phyloP scores from a whole-genome alignment of 30 jellyfish, hydroid and myxozoan genomes.

The Aurelia aurita region DNA sequence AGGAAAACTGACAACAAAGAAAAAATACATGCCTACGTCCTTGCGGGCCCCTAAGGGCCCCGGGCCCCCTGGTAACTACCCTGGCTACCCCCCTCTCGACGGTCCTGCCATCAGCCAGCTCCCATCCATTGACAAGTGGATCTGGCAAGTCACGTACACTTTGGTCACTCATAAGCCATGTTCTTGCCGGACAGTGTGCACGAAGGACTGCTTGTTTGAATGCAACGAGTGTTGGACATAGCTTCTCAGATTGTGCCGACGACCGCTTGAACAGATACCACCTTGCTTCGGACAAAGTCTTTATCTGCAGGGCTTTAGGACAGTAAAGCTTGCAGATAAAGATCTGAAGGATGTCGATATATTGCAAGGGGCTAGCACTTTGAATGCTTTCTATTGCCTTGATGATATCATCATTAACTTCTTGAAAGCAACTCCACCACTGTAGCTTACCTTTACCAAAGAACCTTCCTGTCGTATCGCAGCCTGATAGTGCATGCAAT shows the following conservation, averaged over 20 bases:
- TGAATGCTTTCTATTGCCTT: background rate
- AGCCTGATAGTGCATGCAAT: too few relatives aligned
- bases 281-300: background rate
- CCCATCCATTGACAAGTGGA: constrained; percentile 6
- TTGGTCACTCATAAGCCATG: constrained; percentile 5
- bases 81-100: too few relatives aligned
- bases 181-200: background rate
- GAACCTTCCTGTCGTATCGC: too few relatives aligned
- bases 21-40: too few relatives aligned
- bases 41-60: too few relatives aligned
- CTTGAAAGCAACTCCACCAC: background rate
- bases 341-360: constrained; percentile 1
- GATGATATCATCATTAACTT: background rate
- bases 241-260: constrained; percentile 1
- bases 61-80: too few relatives aligned
- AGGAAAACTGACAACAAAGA: too few relatives aligned
- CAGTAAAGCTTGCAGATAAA: background rate
- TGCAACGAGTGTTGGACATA: constrained; percentile 1
- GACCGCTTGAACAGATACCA: background rate
- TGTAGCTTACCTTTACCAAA: too few relatives aligned
- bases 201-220: constrained; percentile 2
- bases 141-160: constrained; percentile 3
- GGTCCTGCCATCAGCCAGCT: background rate
- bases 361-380: constrained; percentile 1
- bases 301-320: constrained; percentile 2